Base-by-base conservation (phyloP, 2,113 vertebrate genomes). In the Enhydra lutris region DNA sequence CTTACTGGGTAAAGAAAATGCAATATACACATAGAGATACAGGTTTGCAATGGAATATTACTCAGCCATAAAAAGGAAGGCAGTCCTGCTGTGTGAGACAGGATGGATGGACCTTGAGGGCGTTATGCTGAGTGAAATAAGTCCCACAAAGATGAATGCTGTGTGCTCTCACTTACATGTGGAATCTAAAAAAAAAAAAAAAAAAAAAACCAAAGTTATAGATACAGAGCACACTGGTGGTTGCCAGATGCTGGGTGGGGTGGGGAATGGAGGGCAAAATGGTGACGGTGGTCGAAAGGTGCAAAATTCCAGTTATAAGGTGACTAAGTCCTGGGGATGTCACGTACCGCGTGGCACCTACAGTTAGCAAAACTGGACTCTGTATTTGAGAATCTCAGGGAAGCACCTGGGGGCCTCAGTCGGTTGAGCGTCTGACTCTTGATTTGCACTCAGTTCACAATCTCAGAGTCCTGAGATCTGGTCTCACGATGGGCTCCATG, bases 341-440 rank as follows among this genome's bases (percentile, higher is more conserved):
- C 45, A 15, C 2, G 1, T 24, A 8, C 31, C 3, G 5, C 31
- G 7, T 3, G 14, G 31, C 50, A 31, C 45, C 42, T 47, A 20
- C 21, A 61, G 39, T 26, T 89, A 34, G n/a, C 31, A 57, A 10
- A 42, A 15, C 52, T 45, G 20, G 31, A 45, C 4, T n/a, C 29
- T 17, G 34, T 36, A 26, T 78, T 18, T 90, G 42, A 50, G 47
- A 36, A 90, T n/a, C 39, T 18, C 57, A 13, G 57, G 61, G 14
- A 34, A n/a, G 17, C 0, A 0, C 67, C 67, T n/a, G 65, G 67
- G 4, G 8, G 3, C 7, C 34, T n/a, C 67, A n/a, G 31, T 67
- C 0, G 15, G 67, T 69, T 69, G 67, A 20, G 8, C 8, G 1
- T 36, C 34, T 36, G 34, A 69, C 67, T 69, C 67, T 21, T 36